Percentiles rank a stretch among this genome's conserved stretches.
These are phyloP conservation scores for Goniozus legneri DNA, from an alignment of 1,140 invertebrate genomes.

Conservation along the genomic window DNA sequence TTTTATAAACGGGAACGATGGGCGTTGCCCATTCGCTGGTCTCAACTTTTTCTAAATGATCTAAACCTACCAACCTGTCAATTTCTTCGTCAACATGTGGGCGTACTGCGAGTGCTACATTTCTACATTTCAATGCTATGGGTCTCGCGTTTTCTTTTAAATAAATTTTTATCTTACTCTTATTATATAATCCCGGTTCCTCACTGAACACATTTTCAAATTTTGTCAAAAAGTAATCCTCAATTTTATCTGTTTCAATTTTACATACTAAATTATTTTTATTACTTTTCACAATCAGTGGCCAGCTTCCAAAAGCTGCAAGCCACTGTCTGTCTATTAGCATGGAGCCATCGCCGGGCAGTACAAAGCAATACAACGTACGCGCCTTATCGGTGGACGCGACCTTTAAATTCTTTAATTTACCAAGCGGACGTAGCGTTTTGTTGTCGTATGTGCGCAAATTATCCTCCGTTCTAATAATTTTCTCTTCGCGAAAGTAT, in stretches of 20 bases:
- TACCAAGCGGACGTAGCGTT: neutral
- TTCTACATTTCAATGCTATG: neutral
- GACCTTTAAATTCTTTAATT: neutral
- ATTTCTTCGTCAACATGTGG: constrained; percentile 4
- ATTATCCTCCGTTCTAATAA: neutral
- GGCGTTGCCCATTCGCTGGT: constrained; percentile 8
- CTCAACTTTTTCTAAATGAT: neutral
- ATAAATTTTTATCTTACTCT: neutral
- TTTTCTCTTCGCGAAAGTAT: neutral
- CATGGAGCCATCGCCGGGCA: neutral
- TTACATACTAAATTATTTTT: neutral
- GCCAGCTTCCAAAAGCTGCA: neutral
- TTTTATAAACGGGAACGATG: neutral
- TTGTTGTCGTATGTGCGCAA: constrained; percentile 6
- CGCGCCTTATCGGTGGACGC: neutral
- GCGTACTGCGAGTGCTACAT: neutral
- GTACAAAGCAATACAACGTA: neutral
- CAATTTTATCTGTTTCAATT: neutral
- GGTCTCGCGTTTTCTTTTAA: neutral
- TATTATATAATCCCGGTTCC: neutral
- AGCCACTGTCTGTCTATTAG: neutral
- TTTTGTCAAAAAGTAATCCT: neutral
- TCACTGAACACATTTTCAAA: neutral
- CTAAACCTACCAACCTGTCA: constrained; percentile 19
- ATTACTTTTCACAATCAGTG: neutral